Percentiles rank a stretch among this genome's conserved stretches.
Evolutionary conservation across 1,140 invertebrate genomes (phyloP).

Genomic region (Trichonephila clavata): DNA sequence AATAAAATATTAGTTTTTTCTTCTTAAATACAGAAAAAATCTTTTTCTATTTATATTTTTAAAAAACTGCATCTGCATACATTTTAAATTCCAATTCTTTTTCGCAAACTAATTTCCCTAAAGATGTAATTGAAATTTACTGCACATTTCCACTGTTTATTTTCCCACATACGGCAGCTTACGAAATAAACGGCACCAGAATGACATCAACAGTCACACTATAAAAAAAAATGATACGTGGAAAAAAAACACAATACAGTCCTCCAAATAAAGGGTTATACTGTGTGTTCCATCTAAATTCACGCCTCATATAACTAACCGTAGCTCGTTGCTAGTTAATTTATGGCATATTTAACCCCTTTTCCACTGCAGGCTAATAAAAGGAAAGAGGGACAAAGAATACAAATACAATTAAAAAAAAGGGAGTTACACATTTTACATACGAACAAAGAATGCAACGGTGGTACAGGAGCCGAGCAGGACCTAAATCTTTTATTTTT

Average conservation of each 20-base stretch:
- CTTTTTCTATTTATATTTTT: no score
- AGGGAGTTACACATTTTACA: slow-evolving; percentile 31
- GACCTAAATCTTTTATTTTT: not conserved
- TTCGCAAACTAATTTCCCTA: no score
- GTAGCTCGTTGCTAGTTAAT: slow-evolving; percentile 49
- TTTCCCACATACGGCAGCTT: no score
- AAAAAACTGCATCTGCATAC: no score
- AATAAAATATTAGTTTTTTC: no score
- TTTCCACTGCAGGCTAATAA: slow-evolving; percentile 41
- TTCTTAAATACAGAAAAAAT: no score
- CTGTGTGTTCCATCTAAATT: slow-evolving; percentile 28
- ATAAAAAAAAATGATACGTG: not conserved
- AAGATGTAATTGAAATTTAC: not conserved
- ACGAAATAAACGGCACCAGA: not conserved
- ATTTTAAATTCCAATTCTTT: no score
- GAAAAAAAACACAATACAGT: not conserved
- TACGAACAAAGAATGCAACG: slow-evolving; percentile 48
- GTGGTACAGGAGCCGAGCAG: not conserved
- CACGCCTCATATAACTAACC: slow-evolving; percentile 68
- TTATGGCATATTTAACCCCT: slow-evolving; percentile 74
- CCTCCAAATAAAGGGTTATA: slow-evolving; percentile 6
- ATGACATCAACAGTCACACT: not conserved
- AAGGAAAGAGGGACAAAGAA: not conserved
- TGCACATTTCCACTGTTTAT: no score
- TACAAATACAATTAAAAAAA: slow-evolving; percentile 50